Conservation (phyloP, 1,140 invertebrate species). For the Lasioglossum albipes region DNA sequence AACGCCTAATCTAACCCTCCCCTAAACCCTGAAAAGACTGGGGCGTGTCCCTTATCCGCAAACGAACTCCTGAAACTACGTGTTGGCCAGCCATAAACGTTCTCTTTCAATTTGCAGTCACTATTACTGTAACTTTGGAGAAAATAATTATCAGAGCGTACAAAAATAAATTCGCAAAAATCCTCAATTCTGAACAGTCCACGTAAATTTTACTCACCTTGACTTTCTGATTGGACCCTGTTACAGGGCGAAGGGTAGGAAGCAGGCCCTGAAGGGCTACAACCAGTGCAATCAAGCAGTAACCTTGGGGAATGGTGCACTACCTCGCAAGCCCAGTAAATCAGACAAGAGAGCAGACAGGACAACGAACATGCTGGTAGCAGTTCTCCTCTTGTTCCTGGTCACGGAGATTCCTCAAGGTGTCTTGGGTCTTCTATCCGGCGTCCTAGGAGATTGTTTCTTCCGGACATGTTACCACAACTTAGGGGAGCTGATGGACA, state of each 20-base stretch:
- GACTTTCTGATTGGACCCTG: not conserved
- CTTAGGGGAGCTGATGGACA: conserved; percentile 94
- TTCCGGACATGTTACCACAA: conserved; percentile 87
- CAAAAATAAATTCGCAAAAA: too few relatives aligned
- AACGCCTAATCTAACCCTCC: too few relatives aligned
- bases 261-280: conserved; percentile 84
- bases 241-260: conserved; percentile 84
- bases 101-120: too few relatives aligned
- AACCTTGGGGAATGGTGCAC: conserved; percentile 3
- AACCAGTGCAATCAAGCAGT: conserved; percentile 68
- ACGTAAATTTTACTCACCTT: too few relatives aligned
- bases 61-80: too few relatives aligned
- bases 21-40: too few relatives aligned
- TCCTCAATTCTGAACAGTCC: too few relatives aligned
- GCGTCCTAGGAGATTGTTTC: conserved; percentile 86
- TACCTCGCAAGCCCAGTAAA: conserved; percentile 78
- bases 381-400: conserved; percentile 91
- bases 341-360: conserved; percentile 87
- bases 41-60: too few relatives aligned
- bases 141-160: too few relatives aligned
- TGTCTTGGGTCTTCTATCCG: conserved; percentile 87
- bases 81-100: too few relatives aligned
- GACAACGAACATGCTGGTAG: conserved; percentile 94
- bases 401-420: conserved; percentile 93
- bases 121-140: too few relatives aligned